Base-by-base conservation (phyloP, 2,888 invertebrate species). In the Latrodectus elegans region DNA sequence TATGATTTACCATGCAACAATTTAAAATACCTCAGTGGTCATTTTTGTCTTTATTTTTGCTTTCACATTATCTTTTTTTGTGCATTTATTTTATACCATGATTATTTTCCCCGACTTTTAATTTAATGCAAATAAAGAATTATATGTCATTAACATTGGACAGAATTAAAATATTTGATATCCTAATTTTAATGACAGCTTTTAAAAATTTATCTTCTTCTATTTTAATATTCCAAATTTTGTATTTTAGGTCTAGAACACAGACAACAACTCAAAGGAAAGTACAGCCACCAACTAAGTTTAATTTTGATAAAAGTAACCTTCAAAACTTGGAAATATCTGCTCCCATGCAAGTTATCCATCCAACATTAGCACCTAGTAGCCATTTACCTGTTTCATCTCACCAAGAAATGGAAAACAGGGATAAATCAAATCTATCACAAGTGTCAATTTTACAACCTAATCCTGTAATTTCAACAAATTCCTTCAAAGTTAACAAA, bases 341-440 rank as follows among this genome's bases (percentile, higher is more conserved):
- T 0, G 94, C 95, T 91, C 97, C 97, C 0, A 96, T 97, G 90
- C 95, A 95, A 91, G 94, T 94, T 84, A 94, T 73, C 38, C 79
- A 75, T 22, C 78, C 80, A 14, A 38, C 38, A 38, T 14, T 60
- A 11, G 11, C 81, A 14, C n/a, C 22, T n/a, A 49, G 17, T 49
- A 2, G 49, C 53, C 8, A n/a, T 65, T 52, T 78, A 12, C 38
- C 83, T 9, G 17, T 78, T 12, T 53, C 74, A 4, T 60, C 60
- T 0, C 60, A 65, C n/a, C 14, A 12, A 38, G 4, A 38, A 38
- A 38, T 38, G 1, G 8, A 65, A 26, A 55, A 38, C 53, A 75
- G 64, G 51, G 73, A 75, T 55, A 26, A 52, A 10, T 68, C 73
- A 17, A 81, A 64, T 77, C 17, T 77, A 11, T 64, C 65, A 22